Evolutionary conservation across 92 coral and sea anemone genomes (phyloP), one percentile per base, ranked within the genome.

Genomic region (Micromussa lordhowensis): DNA sequence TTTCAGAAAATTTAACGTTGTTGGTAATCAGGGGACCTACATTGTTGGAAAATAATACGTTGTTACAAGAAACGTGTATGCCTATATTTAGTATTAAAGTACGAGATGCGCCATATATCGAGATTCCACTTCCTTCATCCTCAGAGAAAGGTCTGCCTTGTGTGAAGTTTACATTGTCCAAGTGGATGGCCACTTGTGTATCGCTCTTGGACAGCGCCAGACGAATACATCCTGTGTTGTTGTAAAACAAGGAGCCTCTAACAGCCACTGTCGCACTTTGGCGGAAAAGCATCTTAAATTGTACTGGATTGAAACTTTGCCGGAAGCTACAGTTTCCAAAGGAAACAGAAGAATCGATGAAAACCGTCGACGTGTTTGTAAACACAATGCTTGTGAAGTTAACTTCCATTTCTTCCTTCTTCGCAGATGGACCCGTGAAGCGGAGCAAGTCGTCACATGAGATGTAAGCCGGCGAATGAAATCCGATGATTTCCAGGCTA

Each of bases 261-360:
- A 75, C 88, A 2, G 5, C 38, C 81, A 85, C 26, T 59, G 81
- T 28, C 22, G 73, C 26, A 24, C 12, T 75, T 57, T 75, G 26
- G 38, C 24, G 36, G 29, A 7, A 19, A 28, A 22, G 19, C 8
- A 59, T 5, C 29, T 30, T 14, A 6, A 36, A 32, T 3, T 74
- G 31, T 34, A 85, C 6, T 10, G 88, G 74, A 55, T 58, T 17
- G 18, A 58, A 35, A 18, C 81, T 75, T 57, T n/a, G 74, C 16
- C 19, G 22, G 35, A 85, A 85, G 28, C 26, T 35, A n/a, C 88
- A 85, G 9, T 85, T 58, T 16, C 24, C 82, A 85, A 85, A 85
- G 26, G 24, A 75, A 29, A 75, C 88, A 13, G 73, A 57, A 12
- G 81, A 55, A 38, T 85, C 81, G 44, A 57, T 59, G 38, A 85